phyloP scores from a whole-genome alignment of 2,888 invertebrate species.

The Acronicta leporina region DNA sequence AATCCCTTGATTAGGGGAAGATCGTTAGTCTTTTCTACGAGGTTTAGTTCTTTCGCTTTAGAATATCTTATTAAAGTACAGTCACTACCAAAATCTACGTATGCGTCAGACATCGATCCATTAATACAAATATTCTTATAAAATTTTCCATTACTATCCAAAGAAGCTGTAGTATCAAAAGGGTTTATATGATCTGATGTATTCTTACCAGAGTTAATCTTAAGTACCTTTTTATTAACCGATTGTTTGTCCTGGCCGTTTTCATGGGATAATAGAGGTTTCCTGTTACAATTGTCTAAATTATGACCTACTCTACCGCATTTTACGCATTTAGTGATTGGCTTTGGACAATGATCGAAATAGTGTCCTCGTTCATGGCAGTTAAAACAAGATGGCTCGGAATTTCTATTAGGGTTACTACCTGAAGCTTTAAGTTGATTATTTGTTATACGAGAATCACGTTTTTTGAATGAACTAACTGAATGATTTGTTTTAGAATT shows the following conservation, averaged over 20 bases:
- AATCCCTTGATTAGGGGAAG: conserved; percentile 4
- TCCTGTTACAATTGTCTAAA: background rate
- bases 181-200: no score
- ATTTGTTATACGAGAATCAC: no score
- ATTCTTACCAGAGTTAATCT: no score
- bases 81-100: conserved; percentile 9
- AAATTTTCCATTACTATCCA: background rate
- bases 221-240: background rate
- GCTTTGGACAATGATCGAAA: background rate
- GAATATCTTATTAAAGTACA: background rate
- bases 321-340: conserved; percentile 1
- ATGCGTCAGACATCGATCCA: background rate
- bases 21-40: background rate
- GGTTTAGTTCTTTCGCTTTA: background rate
- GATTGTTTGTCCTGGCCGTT: no score
- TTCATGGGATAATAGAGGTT: background rate
- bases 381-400: background rate
- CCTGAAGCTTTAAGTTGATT: no score
- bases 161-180: no score
- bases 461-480: no score
- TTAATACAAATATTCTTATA: background rate
- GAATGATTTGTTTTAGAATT: no score
- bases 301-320: conserved; percentile 11
- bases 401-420: no score
- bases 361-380: conserved; percentile 1